Percentiles rank a stretch among this genome's conserved stretches.
phyloP scores from a whole-genome alignment of 2,888 invertebrate genomes.

The Phlogophora meticulosa region DNA sequence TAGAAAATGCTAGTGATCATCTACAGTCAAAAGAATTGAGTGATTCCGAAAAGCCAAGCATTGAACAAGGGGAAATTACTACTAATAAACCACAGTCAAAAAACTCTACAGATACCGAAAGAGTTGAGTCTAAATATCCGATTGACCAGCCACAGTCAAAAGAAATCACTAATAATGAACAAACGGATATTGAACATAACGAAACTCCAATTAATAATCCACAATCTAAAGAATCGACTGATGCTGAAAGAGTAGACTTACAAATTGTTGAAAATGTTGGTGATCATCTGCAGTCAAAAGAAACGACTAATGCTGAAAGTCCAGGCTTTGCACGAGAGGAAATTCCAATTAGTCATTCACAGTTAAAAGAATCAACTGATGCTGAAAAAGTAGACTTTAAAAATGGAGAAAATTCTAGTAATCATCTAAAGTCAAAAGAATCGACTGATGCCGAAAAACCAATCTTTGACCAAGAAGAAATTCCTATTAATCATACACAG shows the following conservation, averaged over 20 bases:
- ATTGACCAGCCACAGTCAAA: not conserved
- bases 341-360: no score
- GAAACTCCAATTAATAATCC: no score
- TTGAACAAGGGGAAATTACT: slow-evolving; percentile 41
- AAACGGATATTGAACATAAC: slow-evolving; percentile 57
- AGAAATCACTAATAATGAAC: not conserved
- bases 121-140: not conserved
- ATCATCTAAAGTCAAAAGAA: not conserved
- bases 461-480: not conserved
- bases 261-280: no score
- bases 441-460: not conserved
- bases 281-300: not conserved
- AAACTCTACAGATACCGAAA: not conserved
- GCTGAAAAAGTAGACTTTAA: slow-evolving; percentile 6
- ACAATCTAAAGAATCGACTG: not conserved
- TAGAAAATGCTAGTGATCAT: not conserved
- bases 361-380: not conserved
- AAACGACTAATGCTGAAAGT: not conserved
- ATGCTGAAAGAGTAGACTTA: slow-evolving; percentile 11
- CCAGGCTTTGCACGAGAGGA: slow-evolving; percentile 60
- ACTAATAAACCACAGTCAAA: not conserved
- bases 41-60: slow-evolving; percentile 28
- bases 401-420: not conserved
- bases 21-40: not conserved
- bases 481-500: not conserved